A percentile compares a stretch with the other conserved stretches of the same genome.
Evolutionary conservation across 2,888 invertebrate species (phyloP).

Genomic region (Synergus japonicus): DNA sequence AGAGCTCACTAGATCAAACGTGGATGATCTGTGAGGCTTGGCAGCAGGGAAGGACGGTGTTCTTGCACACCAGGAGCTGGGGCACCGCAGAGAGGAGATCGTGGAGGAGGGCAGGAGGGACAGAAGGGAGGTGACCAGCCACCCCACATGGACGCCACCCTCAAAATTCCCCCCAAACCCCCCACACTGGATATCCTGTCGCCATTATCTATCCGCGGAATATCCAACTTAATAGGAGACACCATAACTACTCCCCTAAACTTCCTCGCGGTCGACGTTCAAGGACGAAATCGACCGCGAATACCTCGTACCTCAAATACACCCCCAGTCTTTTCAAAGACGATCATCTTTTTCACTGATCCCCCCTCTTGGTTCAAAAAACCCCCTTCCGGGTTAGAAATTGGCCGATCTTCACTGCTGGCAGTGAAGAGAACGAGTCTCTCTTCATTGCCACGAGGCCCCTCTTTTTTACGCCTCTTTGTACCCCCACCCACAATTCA

Average conservation of each 20-base stretch:
- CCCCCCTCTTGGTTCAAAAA: conserved; percentile 24
- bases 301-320: conserved; percentile 39
- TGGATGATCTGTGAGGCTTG: conserved; percentile 59
- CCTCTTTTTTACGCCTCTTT: conserved; percentile 59
- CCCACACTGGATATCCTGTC: conserved; percentile 69
- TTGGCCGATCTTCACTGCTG: conserved; percentile 44
- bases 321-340: not conserved
- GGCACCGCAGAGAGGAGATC: conserved; percentile 63
- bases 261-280: conserved; percentile 42
- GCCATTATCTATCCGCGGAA: conserved; percentile 65
- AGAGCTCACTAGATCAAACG: conserved; percentile 55
- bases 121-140: conserved; percentile 71
- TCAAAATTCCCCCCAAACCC: conserved; percentile 68
- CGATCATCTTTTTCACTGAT: not conserved
- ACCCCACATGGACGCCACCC: conserved; percentile 76
- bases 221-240: conserved; percentile 67
- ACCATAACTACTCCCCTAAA: not conserved
- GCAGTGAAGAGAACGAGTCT: conserved; percentile 42
- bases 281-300: conserved; percentile 44
- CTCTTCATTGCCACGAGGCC: conserved; percentile 23
- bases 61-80: conserved; percentile 64
- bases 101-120: conserved; percentile 62
- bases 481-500: conserved; percentile 47
- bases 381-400: conserved; percentile 12
- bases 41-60: conserved; percentile 56